Evolutionary conservation across 2,888 invertebrate species (phyloP).

Genomic region (Falcaria lacertinaria): DNA sequence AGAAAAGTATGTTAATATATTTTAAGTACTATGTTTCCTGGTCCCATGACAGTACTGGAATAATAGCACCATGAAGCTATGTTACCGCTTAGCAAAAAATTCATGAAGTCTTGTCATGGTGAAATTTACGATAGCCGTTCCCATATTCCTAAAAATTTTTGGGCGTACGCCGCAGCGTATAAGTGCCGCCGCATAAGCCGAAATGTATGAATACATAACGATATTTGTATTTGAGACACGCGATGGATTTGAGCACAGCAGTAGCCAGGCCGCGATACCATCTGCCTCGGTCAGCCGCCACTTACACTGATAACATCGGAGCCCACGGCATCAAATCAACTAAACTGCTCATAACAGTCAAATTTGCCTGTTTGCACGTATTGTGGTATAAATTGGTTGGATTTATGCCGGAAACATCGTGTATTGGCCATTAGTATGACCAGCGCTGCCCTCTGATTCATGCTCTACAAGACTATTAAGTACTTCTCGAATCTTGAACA

Average conservation of each 20-base stretch:
- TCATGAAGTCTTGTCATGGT: background rate
- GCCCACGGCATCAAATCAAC: conserved; percentile 33
- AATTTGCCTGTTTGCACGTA: conserved; percentile 45
- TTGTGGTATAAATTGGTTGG: conserved; percentile 22
- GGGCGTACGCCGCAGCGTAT: conserved; percentile 14
- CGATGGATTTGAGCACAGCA: conserved; percentile 25
- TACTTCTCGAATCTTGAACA: conserved; percentile 30
- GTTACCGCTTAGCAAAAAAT: background rate
- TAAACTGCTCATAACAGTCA: conserved; percentile 53
- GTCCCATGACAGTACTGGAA: background rate
- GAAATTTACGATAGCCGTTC: background rate
- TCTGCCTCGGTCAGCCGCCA: conserved; percentile 23
- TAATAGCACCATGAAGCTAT: too few species aligned
- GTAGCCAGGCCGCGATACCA: conserved; percentile 36
- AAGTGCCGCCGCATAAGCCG: conserved; percentile 10
- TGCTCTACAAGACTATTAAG: conserved; percentile 27
- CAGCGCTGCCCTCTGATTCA: conserved; percentile 39
- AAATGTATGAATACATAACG: conserved; percentile 23
- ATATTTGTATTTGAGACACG: conserved; percentile 41
- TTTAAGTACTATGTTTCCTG: too few species aligned
- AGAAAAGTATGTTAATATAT: too few species aligned
- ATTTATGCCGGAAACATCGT: conserved; percentile 56
- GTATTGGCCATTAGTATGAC: conserved; percentile 49
- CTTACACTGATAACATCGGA: conserved; percentile 41
- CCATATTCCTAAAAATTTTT: conserved; percentile 5